phyloP scores from a whole-genome alignment of 1,140 invertebrate species.

The Uloborus diversus region DNA sequence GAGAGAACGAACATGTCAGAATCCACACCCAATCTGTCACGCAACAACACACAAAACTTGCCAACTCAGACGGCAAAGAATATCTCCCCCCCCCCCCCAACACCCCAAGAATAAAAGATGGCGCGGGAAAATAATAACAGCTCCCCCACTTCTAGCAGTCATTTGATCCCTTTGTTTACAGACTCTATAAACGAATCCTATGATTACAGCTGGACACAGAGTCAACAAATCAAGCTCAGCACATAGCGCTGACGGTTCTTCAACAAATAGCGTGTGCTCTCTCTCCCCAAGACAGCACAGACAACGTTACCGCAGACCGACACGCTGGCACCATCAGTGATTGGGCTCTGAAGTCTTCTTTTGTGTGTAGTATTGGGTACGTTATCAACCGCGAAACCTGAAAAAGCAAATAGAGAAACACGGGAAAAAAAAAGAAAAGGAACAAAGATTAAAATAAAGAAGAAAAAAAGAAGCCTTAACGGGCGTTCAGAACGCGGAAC shows the following conservation, averaged over 20 bases:
- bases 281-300: not conserved
- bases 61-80: conserved; percentile 18
- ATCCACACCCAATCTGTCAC: conserved; percentile 32
- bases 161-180: conserved; percentile 51
- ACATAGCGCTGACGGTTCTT: conserved; percentile 50
- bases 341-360: conserved; percentile 12
- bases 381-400: conserved; percentile 32
- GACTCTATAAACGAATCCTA: conserved; percentile 49
- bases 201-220: conserved; percentile 54
- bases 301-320: not conserved
- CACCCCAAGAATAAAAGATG: not conserved
- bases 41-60: conserved; percentile 34
- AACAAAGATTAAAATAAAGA: not conserved
- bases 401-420: conserved; percentile 6
- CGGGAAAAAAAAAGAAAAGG: not conserved
- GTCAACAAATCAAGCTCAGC: conserved; percentile 54
- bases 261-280: conserved; percentile 47
- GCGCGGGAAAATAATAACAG: conserved; percentile 18
- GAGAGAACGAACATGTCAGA: conserved; percentile 9
- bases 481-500: no score
- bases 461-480: not conserved
- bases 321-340: conserved; percentile 32
- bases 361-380: conserved; percentile 22
- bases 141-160: no score
- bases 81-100: not conserved